phyloP scores from a whole-genome alignment of 2,113 vertebrate species.

The Miniopterus natalensis region DNA sequence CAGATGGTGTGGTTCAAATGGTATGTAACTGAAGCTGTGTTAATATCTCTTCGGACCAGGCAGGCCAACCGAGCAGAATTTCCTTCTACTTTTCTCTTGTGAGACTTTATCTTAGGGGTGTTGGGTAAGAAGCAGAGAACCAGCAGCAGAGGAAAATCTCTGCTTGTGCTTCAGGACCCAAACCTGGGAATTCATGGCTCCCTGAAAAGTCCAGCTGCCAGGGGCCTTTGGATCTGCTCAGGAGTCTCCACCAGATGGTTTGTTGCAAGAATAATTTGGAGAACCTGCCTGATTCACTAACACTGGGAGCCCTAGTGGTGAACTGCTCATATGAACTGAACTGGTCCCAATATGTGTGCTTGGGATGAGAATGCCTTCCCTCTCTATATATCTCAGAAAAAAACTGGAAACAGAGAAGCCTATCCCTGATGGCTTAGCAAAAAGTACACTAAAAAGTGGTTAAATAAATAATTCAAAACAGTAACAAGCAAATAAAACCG shows the following conservation, averaged over 20 bases:
- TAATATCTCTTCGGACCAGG: conserved; percentile 35
- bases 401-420: neutral
- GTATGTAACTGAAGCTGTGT: neutral
- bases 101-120: neutral
- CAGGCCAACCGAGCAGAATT: neutral
- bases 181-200: neutral
- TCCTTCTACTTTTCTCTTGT: neutral
- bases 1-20: conserved; percentile 69
- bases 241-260: neutral
- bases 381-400: neutral
- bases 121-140: neutral
- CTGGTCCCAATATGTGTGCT: neutral
- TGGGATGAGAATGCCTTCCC: neutral
- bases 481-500: neutral
- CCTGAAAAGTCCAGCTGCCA: neutral
- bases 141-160: neutral
- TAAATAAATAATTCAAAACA: neutral
- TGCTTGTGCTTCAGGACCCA: neutral
- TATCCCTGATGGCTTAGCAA: neutral
- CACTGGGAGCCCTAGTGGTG: neutral
- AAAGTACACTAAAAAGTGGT: neutral
- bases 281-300: neutral
- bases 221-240: neutral
- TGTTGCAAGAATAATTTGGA: neutral
- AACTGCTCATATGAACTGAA: neutral